Conservation (phyloP, 2,113 vertebrate species). For the Telmatochromis bifrenatus region DNA sequence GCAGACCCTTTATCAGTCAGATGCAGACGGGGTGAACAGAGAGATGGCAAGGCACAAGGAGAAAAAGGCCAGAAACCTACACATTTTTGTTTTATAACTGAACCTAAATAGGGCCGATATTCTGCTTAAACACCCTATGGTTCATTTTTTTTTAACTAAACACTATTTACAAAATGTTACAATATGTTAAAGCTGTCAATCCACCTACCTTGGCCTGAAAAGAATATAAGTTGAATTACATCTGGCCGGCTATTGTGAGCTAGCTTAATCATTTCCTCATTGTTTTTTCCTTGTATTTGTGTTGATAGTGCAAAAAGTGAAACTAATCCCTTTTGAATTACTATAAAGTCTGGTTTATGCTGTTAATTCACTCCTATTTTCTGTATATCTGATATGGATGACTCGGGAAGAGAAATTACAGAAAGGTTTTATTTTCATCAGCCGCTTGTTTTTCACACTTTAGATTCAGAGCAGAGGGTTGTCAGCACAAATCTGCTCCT, state of each 20-base stretch:
- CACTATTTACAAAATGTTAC: neutral
- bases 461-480: neutral
- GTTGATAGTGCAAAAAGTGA: neutral
- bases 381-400: neutral
- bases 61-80: neutral
- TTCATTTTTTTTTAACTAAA: neutral
- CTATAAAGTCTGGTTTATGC: neutral
- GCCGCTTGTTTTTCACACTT: neutral
- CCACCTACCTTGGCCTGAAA: fast-evolving
- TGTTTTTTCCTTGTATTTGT: neutral
- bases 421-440: neutral
- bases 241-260: no score
- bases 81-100: neutral
- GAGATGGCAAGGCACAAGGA: neutral
- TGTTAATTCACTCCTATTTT: neutral
- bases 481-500: neutral
- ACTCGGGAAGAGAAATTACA: neutral
- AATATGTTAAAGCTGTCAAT: neutral
- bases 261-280: neutral
- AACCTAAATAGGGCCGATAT: neutral
- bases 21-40: neutral
- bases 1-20: neutral
- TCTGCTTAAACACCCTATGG: neutral
- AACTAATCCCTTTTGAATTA: neutral
- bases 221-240: neutral